Percentiles rank a stretch among this genome's conserved stretches.
These are phyloP conservation scores for Cebidichthys violaceus DNA, from an alignment of 2,113 vertebrate species.

Conservation along the genomic window DNA sequence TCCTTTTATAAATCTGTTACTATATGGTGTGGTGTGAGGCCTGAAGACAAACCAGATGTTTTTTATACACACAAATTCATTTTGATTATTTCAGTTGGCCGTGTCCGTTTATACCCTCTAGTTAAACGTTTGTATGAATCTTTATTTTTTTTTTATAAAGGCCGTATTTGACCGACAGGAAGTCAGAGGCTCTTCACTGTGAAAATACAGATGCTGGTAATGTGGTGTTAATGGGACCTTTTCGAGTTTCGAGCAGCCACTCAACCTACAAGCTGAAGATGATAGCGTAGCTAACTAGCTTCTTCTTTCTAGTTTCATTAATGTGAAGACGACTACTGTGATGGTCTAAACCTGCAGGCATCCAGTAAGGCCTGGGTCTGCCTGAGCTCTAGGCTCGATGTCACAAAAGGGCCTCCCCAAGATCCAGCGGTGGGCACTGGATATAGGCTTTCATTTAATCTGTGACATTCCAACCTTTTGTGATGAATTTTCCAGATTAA, in stretches of 20 bases:
- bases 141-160: not conserved
- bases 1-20: no score
- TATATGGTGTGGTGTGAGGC: no score
- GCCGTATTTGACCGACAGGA: not conserved
- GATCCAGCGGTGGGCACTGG: slow-evolving; percentile 33
- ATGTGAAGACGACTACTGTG: slow-evolving; percentile 45
- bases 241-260: not conserved
- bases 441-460: slow-evolving; percentile 55
- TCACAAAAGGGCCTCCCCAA: slow-evolving; percentile 51
- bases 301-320: slow-evolving; percentile 7
- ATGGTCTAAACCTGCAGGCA: slow-evolving; percentile 28
- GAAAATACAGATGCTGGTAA: not conserved
- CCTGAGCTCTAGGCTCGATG: slow-evolving; percentile 37
- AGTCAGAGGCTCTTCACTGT: not conserved
- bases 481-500: slow-evolving; percentile 65
- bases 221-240: not conserved
- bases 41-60: no score
- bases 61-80: no score
- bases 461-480: slow-evolving; percentile 74
- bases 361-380: slow-evolving; percentile 34
- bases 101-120: no score
- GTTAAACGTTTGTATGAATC: no score
- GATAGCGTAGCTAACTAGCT: not conserved
- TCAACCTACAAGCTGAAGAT: not conserved
- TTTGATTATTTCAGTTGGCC: no score